Evolutionary conservation across 2,888 invertebrate genomes (phyloP).

Genomic region (Anodontia alba): DNA sequence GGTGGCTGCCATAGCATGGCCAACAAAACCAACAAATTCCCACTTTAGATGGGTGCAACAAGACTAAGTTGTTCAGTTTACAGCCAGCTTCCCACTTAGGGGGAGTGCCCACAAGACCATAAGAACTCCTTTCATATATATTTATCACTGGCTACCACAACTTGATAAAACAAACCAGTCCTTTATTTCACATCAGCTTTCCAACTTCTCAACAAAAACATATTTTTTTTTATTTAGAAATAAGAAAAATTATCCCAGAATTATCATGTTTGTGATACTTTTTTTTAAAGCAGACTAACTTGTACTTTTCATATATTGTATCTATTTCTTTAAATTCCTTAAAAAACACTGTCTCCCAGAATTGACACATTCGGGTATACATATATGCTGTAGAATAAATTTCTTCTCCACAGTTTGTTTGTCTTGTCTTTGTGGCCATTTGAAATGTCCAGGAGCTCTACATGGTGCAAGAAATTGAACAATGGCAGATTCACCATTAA

Average conservation of each 20-base stretch:
- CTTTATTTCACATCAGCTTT: background rate
- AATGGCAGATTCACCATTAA: background rate
- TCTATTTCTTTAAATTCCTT: slow-evolving; percentile 3
- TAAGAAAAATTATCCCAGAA: no score
- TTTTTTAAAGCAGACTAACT: background rate
- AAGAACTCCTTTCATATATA: no score
- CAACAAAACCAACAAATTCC: no score
- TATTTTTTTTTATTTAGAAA: no score
- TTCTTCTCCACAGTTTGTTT: slow-evolving; percentile 18
- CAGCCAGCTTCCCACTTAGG: no score
- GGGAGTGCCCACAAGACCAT: no score
- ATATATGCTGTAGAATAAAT: slow-evolving; percentile 20
- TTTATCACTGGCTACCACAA: background rate
- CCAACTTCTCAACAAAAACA: background rate
- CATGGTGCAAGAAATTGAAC: slow-evolving; percentile 28
- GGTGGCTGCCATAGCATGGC: no score
- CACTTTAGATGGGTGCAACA: no score
- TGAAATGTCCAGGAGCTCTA: slow-evolving; percentile 13
- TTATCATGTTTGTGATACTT: no score
- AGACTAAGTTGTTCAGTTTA: no score
- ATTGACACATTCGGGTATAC: slow-evolving; percentile 25
- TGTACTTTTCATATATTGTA: background rate
- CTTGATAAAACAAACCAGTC: background rate
- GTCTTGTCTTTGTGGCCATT: slow-evolving; percentile 28
- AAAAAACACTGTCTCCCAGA: slow-evolving; percentile 27